phyloP scores from a whole-genome alignment of 2,888 invertebrate genomes.

The Ariolimax columbianus region DNA sequence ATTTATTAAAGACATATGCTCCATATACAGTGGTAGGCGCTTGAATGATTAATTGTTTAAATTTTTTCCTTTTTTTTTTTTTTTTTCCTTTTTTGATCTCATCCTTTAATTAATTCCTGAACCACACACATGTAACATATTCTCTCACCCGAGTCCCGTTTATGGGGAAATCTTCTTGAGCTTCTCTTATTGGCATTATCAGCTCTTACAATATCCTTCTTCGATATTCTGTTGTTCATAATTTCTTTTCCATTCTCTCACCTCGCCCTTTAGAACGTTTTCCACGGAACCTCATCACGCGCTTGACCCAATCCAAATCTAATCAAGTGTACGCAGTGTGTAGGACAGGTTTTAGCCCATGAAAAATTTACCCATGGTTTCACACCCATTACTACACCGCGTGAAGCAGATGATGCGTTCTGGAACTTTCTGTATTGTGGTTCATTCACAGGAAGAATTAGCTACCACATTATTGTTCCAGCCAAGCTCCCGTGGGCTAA shows the following conservation, averaged over 20 bases:
- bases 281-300: neutral
- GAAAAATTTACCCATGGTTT: slow-evolving; percentile 26
- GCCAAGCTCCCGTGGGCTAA: neutral
- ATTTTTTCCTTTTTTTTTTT: too few species aligned
- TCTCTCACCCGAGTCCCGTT: neutral
- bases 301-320: neutral
- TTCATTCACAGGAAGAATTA: neutral
- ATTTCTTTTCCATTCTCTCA: neutral
- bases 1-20: too few species aligned
- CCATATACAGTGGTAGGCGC: too few species aligned
- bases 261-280: neutral
- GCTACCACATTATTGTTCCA: neutral
- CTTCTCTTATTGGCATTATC: neutral
- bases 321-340: neutral
- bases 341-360: slow-evolving; percentile 10
- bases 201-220: neutral
- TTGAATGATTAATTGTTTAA: too few species aligned
- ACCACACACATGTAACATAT: neutral
- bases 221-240: neutral
- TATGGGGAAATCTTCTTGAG: neutral
- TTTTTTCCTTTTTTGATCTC: neutral
- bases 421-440: neutral
- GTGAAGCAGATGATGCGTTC: neutral
- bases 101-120: neutral
- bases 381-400: neutral